Percentiles rank a stretch among this genome's conserved stretches.
These are phyloP conservation scores for Aproaerema taeniolella DNA, from an alignment of 2,888 invertebrate species.

Conservation along the genomic window DNA sequence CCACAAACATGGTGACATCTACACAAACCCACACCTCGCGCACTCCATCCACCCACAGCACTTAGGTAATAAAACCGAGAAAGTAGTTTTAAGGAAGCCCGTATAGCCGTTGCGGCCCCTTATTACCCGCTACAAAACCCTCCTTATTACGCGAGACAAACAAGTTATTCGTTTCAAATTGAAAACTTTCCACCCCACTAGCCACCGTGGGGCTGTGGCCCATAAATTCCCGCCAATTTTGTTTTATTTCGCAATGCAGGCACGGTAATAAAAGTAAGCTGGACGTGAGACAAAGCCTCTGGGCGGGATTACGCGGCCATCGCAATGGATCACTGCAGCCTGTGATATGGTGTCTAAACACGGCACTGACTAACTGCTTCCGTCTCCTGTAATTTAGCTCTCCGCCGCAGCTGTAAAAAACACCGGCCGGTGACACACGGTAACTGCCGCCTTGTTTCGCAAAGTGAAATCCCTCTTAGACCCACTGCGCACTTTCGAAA, in stretches of 20 bases:
- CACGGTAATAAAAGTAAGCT: conserved; percentile 77
- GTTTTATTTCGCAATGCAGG: conserved; percentile 76
- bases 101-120: conserved; percentile 65
- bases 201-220: conserved; percentile 64
- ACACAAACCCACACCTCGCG: conserved; percentile 11
- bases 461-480: conserved; percentile 37
- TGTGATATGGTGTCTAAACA: conserved; percentile 65
- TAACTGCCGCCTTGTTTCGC: conserved; percentile 27
- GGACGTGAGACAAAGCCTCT: conserved; percentile 75
- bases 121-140: conserved; percentile 68
- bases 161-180: conserved; percentile 77
- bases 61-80: conserved; percentile 72
- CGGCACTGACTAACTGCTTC: conserved; percentile 49
- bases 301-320: conserved; percentile 69
- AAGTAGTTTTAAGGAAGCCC: conserved; percentile 73
- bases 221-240: conserved; percentile 77
- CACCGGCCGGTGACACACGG: conserved; percentile 4
- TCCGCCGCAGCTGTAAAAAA: conserved; percentile 8
- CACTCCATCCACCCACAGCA: conserved; percentile 54
- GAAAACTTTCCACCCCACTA: conserved; percentile 76
- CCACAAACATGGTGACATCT: conserved; percentile 19
- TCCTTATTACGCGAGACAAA: conserved; percentile 73
- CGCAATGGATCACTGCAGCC: conserved; percentile 69
- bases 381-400: conserved; percentile 12
- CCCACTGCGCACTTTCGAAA: conserved; percentile 40